Percentiles rank a stretch among this genome's conserved stretches.
phyloP scores from a whole-genome alignment of 2,888 invertebrate genomes.

The Petrolisthes manimaculis region DNA sequence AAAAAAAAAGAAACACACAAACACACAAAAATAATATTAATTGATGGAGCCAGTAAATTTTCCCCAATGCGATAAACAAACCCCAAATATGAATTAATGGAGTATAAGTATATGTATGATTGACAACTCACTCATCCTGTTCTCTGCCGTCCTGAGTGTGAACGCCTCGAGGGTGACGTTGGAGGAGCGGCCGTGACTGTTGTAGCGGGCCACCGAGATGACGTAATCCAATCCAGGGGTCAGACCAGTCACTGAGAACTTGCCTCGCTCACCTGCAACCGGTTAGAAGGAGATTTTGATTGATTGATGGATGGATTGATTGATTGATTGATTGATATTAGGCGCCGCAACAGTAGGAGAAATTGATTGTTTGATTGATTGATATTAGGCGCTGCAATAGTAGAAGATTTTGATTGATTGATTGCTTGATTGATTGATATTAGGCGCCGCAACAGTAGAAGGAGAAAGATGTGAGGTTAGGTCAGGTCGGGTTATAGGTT shows the following conservation, averaged over 20 bases:
- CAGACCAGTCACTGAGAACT: constrained; percentile 57
- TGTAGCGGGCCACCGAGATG: constrained; percentile 57
- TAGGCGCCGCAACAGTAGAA: too few relatives aligned
- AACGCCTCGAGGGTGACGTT: constrained; percentile 59
- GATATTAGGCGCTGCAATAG: too few relatives aligned
- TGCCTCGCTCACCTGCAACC: constrained; percentile 46
- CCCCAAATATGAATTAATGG: too few relatives aligned
- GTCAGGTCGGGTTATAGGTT: background rate
- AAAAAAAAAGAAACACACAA: background rate
- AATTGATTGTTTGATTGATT: too few relatives aligned
- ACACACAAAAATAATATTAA: too few relatives aligned
- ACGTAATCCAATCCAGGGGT: constrained; percentile 60
- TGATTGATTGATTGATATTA: too few relatives aligned
- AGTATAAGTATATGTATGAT: too few relatives aligned
- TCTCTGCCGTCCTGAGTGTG: constrained; percentile 63
- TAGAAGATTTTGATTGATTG: too few relatives aligned
- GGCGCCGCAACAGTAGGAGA: too few relatives aligned
- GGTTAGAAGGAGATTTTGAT: background rate
- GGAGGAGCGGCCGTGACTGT: constrained; percentile 54
- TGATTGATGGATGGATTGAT: background rate
- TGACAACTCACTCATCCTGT: constrained; percentile 64
- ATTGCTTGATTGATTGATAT: too few relatives aligned
- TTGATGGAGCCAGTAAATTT: too few relatives aligned
- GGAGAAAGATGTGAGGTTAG: background rate
- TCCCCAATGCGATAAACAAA: too few relatives aligned